phyloP scores from a whole-genome alignment of 2,113 vertebrate species.

The Laterallus jamaicensis region DNA sequence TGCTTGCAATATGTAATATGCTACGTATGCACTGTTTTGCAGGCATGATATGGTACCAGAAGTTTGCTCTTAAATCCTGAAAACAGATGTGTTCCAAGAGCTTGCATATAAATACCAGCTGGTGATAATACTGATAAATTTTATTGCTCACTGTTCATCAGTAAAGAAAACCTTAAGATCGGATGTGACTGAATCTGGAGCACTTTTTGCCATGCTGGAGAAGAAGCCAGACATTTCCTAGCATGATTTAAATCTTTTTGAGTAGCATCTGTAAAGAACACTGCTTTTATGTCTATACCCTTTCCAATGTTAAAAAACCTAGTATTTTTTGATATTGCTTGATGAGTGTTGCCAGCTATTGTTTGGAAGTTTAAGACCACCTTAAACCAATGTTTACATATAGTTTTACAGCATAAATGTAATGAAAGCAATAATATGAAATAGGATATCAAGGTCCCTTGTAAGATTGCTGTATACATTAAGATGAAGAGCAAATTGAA shows the following conservation, averaged over 20 bases:
- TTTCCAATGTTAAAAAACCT: not conserved
- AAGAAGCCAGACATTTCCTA: not conserved
- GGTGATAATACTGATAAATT: not conserved
- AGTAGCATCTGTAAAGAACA: not conserved
- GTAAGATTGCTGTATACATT: not conserved
- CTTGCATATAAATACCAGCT: slow-evolving; percentile 26
- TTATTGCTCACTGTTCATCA: not conserved
- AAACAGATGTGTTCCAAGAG: not conserved
- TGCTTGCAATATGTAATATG: not conserved
- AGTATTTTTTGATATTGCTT: not conserved
- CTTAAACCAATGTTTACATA: not conserved
- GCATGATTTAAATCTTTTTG: not conserved
- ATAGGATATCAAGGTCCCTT: not conserved
- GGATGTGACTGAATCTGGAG: not conserved
- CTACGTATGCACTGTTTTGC: not conserved
- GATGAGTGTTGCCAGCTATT: not conserved
- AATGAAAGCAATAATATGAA: not conserved
- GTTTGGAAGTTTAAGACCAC: not conserved
- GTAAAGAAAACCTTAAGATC: not conserved
- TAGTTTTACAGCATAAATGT: not conserved
- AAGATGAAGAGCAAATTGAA: not conserved
- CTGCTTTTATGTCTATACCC: not conserved
- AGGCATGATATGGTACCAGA: not conserved
- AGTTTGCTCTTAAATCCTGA: slow-evolving; percentile 24
- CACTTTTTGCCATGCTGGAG: not conserved